Conservation (phyloP, 2,888 invertebrate genomes). For the Heterodera filipjevi region DNA sequence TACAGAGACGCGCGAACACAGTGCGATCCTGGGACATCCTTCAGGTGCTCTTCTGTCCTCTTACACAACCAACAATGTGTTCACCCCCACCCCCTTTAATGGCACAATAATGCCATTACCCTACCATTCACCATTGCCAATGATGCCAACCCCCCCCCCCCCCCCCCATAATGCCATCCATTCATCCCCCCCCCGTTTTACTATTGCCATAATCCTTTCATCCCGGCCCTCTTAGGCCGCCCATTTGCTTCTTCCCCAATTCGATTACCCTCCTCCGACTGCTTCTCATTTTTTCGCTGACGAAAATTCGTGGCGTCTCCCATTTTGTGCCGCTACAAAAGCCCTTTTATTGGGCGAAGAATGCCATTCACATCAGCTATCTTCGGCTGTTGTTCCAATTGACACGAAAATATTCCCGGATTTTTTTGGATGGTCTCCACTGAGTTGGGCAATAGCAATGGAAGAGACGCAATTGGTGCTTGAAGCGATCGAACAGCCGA, state of each 20-base stretch:
- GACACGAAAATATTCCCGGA: conserved; percentile 12
- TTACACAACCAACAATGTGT: too few relatives aligned
- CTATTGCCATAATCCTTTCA: not conserved
- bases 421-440: conserved; percentile 28
- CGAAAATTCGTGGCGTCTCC: not conserved
- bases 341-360: not conserved
- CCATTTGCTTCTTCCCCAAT: not conserved
- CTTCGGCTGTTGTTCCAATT: not conserved
- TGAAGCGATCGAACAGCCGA: not conserved
- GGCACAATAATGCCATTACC: too few relatives aligned
- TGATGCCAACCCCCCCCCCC: too few relatives aligned
- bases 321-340: not conserved
- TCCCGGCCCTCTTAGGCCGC: not conserved
- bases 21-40: conserved; percentile 10
- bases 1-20: conserved; percentile 15
- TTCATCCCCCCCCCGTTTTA: too few relatives aligned
- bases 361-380: conserved; percentile 6
- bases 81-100: too few relatives aligned
- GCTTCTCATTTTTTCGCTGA: conserved; percentile 1
- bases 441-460: conserved; percentile 25
- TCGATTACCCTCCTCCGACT: conserved; percentile 20
- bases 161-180: too few relatives aligned
- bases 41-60: conserved; percentile 20
- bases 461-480: conserved; percentile 1
- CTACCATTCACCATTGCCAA: too few relatives aligned